phyloP scores from a whole-genome alignment of 2,113 vertebrate genomes.

The Urocitellus parryii region DNA sequence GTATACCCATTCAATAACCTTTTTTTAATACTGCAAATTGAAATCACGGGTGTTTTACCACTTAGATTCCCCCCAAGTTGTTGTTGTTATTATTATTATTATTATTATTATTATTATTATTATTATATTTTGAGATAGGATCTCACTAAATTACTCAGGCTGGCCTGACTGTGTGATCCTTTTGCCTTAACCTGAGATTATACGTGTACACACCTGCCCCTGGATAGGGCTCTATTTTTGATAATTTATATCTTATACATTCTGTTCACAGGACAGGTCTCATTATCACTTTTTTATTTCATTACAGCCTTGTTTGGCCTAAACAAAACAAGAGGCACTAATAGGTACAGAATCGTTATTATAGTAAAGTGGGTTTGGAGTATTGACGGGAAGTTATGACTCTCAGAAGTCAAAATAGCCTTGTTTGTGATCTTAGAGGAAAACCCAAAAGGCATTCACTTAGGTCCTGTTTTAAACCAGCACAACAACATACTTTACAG shows the following conservation, averaged over 20 bases:
- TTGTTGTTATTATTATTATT: too few relatives aligned
- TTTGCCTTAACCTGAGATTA: too few relatives aligned
- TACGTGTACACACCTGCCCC: too few relatives aligned
- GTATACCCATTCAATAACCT: neutral
- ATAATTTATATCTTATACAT: neutral
- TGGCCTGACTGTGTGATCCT: too few relatives aligned
- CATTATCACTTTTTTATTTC: neutral
- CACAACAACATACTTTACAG: neutral
- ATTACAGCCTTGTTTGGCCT: neutral
- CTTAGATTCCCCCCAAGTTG: too few relatives aligned
- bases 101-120: too few relatives aligned
- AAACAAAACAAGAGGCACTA: constrained; percentile 1
- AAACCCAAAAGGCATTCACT: neutral
- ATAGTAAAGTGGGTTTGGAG: neutral
- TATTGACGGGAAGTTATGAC: neutral
- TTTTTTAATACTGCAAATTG: too few relatives aligned
- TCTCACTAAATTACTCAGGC: too few relatives aligned
- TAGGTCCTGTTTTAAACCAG: neutral
- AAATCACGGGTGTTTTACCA: too few relatives aligned
- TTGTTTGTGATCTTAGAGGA: neutral
- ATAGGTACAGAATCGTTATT: neutral
- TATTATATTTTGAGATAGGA: too few relatives aligned
- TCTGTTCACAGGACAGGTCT: neutral
- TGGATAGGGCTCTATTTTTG: neutral
- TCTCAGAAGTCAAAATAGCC: neutral